Base-by-base conservation (phyloP, 2,888 invertebrate species). In the Tetragonula carbonaria region DNA sequence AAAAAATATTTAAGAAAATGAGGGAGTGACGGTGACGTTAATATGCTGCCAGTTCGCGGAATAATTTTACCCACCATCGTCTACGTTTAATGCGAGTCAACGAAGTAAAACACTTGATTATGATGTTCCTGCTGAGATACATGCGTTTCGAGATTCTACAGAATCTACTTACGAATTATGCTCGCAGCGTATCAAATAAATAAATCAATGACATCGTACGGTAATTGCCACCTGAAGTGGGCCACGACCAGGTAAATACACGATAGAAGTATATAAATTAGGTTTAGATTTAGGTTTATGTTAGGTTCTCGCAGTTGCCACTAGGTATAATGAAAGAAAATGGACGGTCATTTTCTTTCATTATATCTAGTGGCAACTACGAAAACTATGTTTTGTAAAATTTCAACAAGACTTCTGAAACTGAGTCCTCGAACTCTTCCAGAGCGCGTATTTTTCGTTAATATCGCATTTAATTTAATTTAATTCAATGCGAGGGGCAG, bases 281-380 rank as follows among this genome's bases (percentile, higher is more conserved):
- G 28, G 33, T 33, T 33, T 33, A 33, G 33, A 3, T 33, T 33
- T 33, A 33, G 33, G 33, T 33, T 33, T 33, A 33, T 2, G 33
- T 33, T 33, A 33, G 33, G 3, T 33, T 33, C 3, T 33, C 33
- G 33, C 3, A 33, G 33, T 33, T 33, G 33, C 33, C 33, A 33
- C 33, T 3, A 33, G 33, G 33, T 33, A 33, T 33, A 33, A 33
- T 33, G 33, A 33, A 33, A 33, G 3, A 33, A 33, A 33, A 78
- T 65, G 33, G 55, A 6, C n/a, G 57, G 82, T 74, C 45, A 82
- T 82, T 74, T 82, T 70, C 74, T 11, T 59, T 78, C 71, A 53
- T 78, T 38, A 8, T 8, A 38, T 8, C 8, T 38, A 8, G 38
- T 38, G 38, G 8, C 38, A 45, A 1, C 45, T 45, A 2, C 45